Percentiles rank a stretch among this genome's conserved stretches.
Conservation (phyloP, 2,888 invertebrate genomes). For the Folsomia manolachei region DNA sequence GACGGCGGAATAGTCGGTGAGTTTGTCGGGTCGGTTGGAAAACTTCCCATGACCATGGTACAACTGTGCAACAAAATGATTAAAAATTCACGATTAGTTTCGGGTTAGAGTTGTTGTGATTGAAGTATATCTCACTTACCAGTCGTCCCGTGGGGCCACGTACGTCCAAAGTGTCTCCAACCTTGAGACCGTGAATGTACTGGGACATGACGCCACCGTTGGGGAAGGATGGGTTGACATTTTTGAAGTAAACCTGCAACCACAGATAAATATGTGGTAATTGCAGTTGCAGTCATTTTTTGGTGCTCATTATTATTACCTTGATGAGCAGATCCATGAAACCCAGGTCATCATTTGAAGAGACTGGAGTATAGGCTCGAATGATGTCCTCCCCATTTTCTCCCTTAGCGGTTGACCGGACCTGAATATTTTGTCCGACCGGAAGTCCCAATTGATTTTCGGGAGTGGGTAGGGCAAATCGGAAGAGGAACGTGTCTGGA, state of each 20-base stretch:
- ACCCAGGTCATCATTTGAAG: neutral
- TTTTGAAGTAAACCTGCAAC: neutral
- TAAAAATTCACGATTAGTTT: neutral
- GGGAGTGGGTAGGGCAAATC: neutral
- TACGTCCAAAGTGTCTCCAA: neutral
- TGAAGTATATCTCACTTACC: neutral
- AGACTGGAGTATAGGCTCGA: neutral
- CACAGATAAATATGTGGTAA: neutral
- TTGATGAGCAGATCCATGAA: conserved; percentile 1
- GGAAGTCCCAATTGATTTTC: neutral
- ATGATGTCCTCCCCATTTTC: neutral
- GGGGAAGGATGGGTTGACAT: neutral
- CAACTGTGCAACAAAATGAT: neutral
- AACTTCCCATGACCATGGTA: neutral
- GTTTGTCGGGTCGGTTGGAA: neutral
- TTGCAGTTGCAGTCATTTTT: too few relatives aligned
- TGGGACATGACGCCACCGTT: neutral
- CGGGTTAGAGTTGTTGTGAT: too few relatives aligned
- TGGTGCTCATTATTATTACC: neutral
- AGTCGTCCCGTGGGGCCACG: neutral
- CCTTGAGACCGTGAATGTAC: neutral
- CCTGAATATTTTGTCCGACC: conserved; percentile 1
- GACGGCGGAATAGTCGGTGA: neutral
- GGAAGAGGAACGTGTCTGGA: neutral
- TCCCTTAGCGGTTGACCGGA: neutral